Percentiles rank a stretch among this genome's conserved stretches.
phyloP scores from a whole-genome alignment of 2,113 vertebrate species.

The Megaleporinus macrocephalus region DNA sequence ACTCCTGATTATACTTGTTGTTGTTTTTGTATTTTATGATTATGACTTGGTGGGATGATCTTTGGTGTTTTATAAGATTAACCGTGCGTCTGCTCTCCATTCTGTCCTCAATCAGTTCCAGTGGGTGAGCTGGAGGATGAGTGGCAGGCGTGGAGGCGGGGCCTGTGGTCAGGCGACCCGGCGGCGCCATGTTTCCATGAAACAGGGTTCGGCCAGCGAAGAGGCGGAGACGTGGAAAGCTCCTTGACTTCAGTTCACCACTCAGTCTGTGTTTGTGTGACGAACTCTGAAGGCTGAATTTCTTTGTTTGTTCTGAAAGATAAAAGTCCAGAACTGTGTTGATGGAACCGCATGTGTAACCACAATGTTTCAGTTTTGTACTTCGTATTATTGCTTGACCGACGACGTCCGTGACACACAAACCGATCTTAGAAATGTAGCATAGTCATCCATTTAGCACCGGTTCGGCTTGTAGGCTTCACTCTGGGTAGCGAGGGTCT shows the following conservation, averaged over 20 bases:
- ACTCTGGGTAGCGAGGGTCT: constrained; percentile 4
- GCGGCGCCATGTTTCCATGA: constrained; percentile 10
- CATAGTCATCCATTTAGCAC: constrained; percentile 31
- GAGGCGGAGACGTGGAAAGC: constrained; percentile 16
- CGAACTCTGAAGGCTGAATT: constrained; percentile 34
- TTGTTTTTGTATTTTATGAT: too few relatives aligned
- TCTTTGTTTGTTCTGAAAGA: constrained; percentile 43
- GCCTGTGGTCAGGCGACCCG: not conserved
- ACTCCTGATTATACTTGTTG: too few relatives aligned
- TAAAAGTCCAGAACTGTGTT: constrained; percentile 36
- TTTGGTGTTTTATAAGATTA: too few relatives aligned
- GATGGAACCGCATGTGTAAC: constrained; percentile 41
- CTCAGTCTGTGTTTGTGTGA: constrained; percentile 35
- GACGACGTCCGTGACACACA: constrained; percentile 27
- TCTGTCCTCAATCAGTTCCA: constrained; percentile 29
- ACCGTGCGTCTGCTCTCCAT: not conserved
- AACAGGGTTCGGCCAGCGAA: constrained; percentile 17
- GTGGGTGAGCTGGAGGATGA: constrained; percentile 31
- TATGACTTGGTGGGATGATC: too few relatives aligned
- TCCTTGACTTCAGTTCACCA: constrained; percentile 35
- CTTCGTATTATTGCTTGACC: constrained; percentile 26
- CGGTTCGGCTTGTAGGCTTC: not conserved
- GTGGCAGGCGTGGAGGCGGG: not conserved
- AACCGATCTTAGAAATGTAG: constrained; percentile 37
- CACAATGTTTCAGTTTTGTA: constrained; percentile 45